Base-by-base conservation (phyloP, 2,797 vertebrate species). In the Cirrhinus mrigala region DNA sequence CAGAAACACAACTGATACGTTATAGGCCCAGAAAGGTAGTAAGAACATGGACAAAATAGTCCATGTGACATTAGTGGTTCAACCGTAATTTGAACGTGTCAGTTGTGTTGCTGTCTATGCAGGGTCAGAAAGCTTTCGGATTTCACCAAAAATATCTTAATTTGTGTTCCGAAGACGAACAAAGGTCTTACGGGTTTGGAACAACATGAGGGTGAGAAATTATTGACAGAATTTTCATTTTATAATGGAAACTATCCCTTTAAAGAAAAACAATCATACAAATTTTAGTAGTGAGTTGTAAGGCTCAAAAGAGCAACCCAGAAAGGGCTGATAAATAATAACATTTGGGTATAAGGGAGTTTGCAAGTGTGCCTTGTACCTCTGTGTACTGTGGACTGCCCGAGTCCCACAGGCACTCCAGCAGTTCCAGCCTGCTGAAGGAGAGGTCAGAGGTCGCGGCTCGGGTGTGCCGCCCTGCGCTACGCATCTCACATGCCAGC, bases 371-470 rank as follows among this genome's bases (percentile, higher is more conserved):
- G 9, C 24, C 6, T 20, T 73, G 33, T 93, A 98, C 97, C 96
- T 98, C 96, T 0, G 93, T 96, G 90, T 98, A 97, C 86, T 96
- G 94, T 0, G 96, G 95, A 74, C 91, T 83, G 0, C 85, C 75
- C 1, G 91, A 87, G 44, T 95, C 94, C 96, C 96, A 97, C 48
- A 98, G 92, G 86, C 96, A 97, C 91, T 98, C 97, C 29, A 98
- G 92, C 90, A 98, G 92, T 88, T 98, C 97, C 86, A 98, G 93
- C 88, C 95, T 95, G 88, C 97, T 97, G n/a, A 97, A 97, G 90
- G 93, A 96, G 46, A 97, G 87, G 62, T 98, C 97, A 2, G 95
- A 95, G 86, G 93, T 95, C 90, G 94, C 86, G 0, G 95, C 89
- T 81, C 91, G 93, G 82, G 85, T 86, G 84, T 84, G 92, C 40